phyloP scores from a whole-genome alignment of 1,140 invertebrate species.

The Grapholita molesta region DNA sequence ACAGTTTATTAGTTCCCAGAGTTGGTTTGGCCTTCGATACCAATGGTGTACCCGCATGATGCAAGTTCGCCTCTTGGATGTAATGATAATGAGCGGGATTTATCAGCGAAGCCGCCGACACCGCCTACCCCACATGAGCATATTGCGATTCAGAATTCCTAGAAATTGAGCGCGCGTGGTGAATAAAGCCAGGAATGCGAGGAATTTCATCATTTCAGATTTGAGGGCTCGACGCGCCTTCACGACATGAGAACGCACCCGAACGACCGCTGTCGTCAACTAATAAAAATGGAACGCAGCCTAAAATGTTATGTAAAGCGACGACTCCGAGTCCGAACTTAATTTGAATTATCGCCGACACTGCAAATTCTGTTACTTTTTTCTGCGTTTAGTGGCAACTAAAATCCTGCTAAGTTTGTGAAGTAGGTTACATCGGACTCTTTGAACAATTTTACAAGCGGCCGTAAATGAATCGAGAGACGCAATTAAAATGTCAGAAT shows the following conservation, averaged over 20 bases:
- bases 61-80: constrained; percentile 49
- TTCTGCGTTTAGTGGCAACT: constrained; percentile 21
- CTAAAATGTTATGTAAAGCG: constrained; percentile 39
- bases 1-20: constrained; percentile 42
- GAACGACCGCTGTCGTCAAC: constrained; percentile 25
- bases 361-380: constrained; percentile 28
- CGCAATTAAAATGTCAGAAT: constrained; percentile 70
- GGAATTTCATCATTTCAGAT: constrained; percentile 73
- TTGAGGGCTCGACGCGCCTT: constrained; percentile 55
- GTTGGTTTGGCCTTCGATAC: constrained; percentile 61
- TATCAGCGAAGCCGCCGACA: constrained; percentile 64
- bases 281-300: constrained; percentile 51
- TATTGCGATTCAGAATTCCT: constrained; percentile 59
- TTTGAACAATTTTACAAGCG: constrained; percentile 64
- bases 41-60: constrained; percentile 55
- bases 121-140: constrained; percentile 52
- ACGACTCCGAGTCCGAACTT: constrained; percentile 26
- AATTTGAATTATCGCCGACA: constrained; percentile 49
- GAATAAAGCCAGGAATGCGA: constrained; percentile 65
- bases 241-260: constrained; percentile 56
- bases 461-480: constrained; percentile 60
- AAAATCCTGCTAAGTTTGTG: constrained; percentile 39
- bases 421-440: constrained; percentile 43
- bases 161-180: constrained; percentile 69
- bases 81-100: constrained; percentile 59